A percentile compares a stretch with the other conserved stretches of the same genome.
phyloP scores from a whole-genome alignment of 2,888 invertebrate genomes.

The Leptinotarsa juncta region DNA sequence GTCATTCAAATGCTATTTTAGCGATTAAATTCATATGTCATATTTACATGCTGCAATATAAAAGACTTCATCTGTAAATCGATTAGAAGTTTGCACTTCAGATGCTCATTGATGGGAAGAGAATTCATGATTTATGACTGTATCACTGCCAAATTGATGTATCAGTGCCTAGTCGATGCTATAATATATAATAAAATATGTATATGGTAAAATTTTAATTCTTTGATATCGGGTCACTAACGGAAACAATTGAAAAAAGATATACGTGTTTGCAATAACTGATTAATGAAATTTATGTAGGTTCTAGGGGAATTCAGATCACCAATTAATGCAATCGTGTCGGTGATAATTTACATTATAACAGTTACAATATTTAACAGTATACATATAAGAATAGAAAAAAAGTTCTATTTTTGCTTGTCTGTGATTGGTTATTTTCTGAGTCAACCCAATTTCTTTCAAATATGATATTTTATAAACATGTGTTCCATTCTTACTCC shows the following conservation, averaged over 20 bases:
- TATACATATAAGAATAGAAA: neutral
- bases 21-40: no score
- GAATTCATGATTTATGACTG: neutral
- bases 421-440: no score
- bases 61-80: neutral
- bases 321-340: conserved; percentile 30
- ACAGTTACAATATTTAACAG: conserved; percentile 15
- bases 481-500: no score
- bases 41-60: no score
- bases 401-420: neutral
- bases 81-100: neutral
- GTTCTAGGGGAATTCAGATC: conserved; percentile 12
- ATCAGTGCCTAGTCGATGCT: neutral
- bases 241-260: conserved; percentile 5
- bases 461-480: no score
- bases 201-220: neutral
- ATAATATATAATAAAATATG: neutral
- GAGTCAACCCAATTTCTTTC: no score
- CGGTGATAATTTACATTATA: conserved; percentile 26
- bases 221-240: neutral
- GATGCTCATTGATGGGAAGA: neutral
- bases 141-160: neutral
- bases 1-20: no score
- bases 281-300: neutral
- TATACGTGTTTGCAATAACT: neutral